phyloP scores from a whole-genome alignment of 2,113 vertebrate genomes.

The Neolamprologus sp. region DNA sequence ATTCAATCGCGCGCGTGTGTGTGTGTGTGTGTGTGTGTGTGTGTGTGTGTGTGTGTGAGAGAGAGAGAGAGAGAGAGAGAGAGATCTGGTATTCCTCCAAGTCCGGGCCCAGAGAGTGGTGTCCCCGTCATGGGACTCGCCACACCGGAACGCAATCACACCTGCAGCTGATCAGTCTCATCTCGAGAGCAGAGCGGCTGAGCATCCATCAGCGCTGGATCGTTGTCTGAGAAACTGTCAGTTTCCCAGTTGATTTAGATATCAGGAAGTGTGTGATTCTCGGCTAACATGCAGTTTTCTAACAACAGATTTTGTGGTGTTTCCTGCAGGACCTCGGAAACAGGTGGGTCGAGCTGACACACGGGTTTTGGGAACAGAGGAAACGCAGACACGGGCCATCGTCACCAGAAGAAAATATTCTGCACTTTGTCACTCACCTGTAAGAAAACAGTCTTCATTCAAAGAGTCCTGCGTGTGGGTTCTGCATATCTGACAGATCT shows the following conservation, averaged over 20 bases:
- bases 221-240: neutral
- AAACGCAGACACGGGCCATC: neutral
- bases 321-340: neutral
- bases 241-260: neutral
- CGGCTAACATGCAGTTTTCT: neutral
- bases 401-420: neutral
- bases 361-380: neutral
- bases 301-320: neutral
- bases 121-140: neutral
- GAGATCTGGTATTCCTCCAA: neutral
- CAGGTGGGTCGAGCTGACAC: rapidly evolving
- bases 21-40: neutral
- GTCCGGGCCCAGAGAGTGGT: rapidly evolving
- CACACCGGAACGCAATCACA: neutral
- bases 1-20: too few species aligned
- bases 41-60: too few species aligned
- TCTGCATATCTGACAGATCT: neutral
- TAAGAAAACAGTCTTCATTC: neutral
- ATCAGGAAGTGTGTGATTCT: neutral
- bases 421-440: neutral
- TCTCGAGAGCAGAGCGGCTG: neutral
- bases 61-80: neutral
- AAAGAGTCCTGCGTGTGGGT: neutral
- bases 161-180: neutral
- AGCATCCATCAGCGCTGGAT: neutral